Conservation (phyloP, 2,888 invertebrate genomes). For the Nomada fucata region DNA sequence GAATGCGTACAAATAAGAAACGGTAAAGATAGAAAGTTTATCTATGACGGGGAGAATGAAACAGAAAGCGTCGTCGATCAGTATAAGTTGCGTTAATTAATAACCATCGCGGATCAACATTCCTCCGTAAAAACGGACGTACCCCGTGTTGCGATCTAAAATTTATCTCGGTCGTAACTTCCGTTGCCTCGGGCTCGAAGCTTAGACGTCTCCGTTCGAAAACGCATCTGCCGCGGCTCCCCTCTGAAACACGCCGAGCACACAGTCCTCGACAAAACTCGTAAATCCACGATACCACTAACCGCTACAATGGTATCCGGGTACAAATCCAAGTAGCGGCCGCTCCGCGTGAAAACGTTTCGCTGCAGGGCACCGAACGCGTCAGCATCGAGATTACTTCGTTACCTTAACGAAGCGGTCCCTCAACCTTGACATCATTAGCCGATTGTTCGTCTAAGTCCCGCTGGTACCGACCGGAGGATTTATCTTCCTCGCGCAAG, state of each 20-base stretch:
- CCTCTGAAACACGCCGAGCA: background rate
- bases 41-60: too few species aligned
- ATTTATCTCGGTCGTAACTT: too few species aligned
- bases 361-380: background rate
- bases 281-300: constrained; percentile 1
- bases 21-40: too few species aligned
- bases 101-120: too few species aligned
- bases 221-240: too few species aligned
- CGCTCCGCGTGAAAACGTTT: constrained; percentile 37
- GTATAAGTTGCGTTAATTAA: too few species aligned
- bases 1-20: too few species aligned
- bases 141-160: too few species aligned
- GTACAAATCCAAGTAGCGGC: constrained; percentile 13
- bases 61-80: too few species aligned
- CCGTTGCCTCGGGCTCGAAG: too few species aligned
- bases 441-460: constrained; percentile 72
- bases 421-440: constrained; percentile 74
- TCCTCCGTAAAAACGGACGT: too few species aligned
- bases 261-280: background rate
- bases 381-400: constrained; percentile 64
- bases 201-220: too few species aligned
- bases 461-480: constrained; percentile 51
- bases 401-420: constrained; percentile 71
- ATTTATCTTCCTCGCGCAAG: constrained; percentile 71
- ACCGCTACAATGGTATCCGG: background rate